A percentile compares a stretch with the other conserved stretches of the same genome.
phyloP scores from a whole-genome alignment of 2,797 vertebrate genomes.

The Pseudochaenichthys georgianus region DNA sequence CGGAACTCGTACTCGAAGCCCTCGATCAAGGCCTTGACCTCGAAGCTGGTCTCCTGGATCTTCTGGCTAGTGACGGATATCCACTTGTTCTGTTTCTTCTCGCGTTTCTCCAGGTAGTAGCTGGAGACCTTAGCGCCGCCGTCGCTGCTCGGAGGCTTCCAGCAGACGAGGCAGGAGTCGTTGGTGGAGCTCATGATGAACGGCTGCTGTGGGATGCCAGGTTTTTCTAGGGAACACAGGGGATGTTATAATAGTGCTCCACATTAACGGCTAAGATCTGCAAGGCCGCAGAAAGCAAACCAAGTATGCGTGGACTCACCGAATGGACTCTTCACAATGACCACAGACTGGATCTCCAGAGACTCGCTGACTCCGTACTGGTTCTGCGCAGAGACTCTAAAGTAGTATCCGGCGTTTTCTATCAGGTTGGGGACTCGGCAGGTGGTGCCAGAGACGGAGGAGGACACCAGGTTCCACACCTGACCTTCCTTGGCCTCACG shows the following conservation, averaged over 20 bases:
- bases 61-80: slow-evolving; percentile 93
- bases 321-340: slow-evolving; percentile 95
- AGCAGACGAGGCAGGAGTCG: slow-evolving; percentile 94
- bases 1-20: slow-evolving; percentile 99
- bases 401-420: slow-evolving; percentile 98
- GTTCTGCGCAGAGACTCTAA: slow-evolving; percentile 98
- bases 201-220: slow-evolving; percentile 92
- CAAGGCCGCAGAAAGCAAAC: not conserved
- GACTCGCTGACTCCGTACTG: slow-evolving; percentile 95
- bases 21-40: slow-evolving; percentile 93
- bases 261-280: not conserved
- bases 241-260: slow-evolving; percentile 7
- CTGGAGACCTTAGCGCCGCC: slow-evolving; percentile 96
- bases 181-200: slow-evolving; percentile 90
- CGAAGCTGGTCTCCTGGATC: slow-evolving; percentile 91
- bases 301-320: slow-evolving; percentile 84
- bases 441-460: slow-evolving; percentile 92
- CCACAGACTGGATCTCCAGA: slow-evolving; percentile 92
- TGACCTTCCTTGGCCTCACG: slow-evolving; percentile 97
- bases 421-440: slow-evolving; percentile 94
- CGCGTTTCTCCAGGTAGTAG: slow-evolving; percentile 97
- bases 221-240: slow-evolving; percentile 89
- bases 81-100: slow-evolving; percentile 99
- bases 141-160: slow-evolving; percentile 96
- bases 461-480: slow-evolving; percentile 96